phyloP scores from a whole-genome alignment of 2,797 vertebrate species.

The Acanthiza pusilla region DNA sequence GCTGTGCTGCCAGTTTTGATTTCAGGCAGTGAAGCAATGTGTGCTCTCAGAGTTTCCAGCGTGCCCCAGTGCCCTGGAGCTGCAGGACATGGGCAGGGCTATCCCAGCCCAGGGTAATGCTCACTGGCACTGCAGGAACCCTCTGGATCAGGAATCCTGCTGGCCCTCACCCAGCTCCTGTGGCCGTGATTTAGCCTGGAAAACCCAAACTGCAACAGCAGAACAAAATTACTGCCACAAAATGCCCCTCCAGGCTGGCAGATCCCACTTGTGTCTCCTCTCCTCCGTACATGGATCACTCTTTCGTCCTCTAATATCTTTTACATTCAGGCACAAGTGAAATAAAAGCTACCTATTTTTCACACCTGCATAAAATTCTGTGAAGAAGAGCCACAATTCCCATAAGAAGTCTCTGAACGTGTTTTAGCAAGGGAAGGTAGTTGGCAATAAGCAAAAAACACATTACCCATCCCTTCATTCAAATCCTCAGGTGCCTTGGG shows the following conservation, averaged over 20 bases:
- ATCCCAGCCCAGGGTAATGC: not conserved
- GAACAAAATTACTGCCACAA: not conserved
- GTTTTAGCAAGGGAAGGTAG: not conserved
- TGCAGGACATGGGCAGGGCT: not conserved
- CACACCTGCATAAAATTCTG: not conserved
- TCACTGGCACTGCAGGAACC: too few species aligned
- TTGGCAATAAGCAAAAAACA: not conserved
- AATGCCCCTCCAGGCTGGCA: not conserved
- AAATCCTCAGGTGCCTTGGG: not conserved
- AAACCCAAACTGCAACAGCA: not conserved
- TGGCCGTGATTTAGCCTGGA: not conserved
- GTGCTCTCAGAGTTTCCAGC: not conserved
- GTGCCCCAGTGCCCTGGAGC: accelerated
- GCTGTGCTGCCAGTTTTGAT: not conserved
- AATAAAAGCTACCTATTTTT: not conserved
- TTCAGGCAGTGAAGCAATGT: not conserved
- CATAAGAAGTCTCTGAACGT: not conserved
- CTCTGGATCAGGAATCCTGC: not conserved
- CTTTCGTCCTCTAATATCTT: not conserved
- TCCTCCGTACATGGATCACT: accelerated
- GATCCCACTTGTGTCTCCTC: not conserved
- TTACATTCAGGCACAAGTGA: not conserved
- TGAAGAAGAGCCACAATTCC: not conserved
- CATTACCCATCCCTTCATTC: not conserved
- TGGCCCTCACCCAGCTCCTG: not conserved